Conservation (phyloP, 92 coral and sea anemone species). For the Umimayanthus chanpuru region DNA sequence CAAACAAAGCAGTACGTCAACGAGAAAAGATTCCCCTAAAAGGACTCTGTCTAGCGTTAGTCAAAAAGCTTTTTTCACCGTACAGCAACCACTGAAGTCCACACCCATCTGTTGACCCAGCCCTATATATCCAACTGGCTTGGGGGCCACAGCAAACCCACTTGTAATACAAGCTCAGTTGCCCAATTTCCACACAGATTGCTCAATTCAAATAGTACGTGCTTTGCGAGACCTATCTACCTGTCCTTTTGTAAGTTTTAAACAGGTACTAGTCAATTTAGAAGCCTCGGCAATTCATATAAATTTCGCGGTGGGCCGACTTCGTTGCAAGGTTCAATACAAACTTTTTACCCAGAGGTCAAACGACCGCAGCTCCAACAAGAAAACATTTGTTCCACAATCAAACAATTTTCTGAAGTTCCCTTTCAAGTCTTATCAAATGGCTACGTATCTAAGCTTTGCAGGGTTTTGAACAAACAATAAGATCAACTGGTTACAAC, state of each 20-base stretch:
- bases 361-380: slow-evolving; percentile 29
- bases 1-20: background rate
- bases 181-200: slow-evolving; percentile 18
- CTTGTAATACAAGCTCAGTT: background rate
- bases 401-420: slow-evolving; percentile 10
- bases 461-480: background rate
- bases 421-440: background rate
- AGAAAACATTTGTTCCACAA: slow-evolving; percentile 30
- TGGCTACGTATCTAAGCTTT: background rate
- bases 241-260: background rate
- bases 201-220: slow-evolving; percentile 23
- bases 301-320: background rate
- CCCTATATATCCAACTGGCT: slow-evolving; percentile 35
- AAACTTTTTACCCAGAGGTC: slow-evolving; percentile 30
- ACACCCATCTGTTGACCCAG: slow-evolving; percentile 48
- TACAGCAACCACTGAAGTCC: slow-evolving; percentile 9
- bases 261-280: slow-evolving; percentile 8
- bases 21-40: background rate
- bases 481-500: background rate
- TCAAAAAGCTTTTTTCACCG: background rate
- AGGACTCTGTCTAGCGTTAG: slow-evolving; percentile 13
- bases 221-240: background rate
- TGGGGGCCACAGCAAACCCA: slow-evolving; percentile 42
- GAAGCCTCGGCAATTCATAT: background rate
- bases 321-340: slow-evolving; percentile 18